These are phyloP conservation scores for Xylota sylvarum DNA, from an alignment of 2,888 invertebrate genomes.

Conservation along the genomic window DNA sequence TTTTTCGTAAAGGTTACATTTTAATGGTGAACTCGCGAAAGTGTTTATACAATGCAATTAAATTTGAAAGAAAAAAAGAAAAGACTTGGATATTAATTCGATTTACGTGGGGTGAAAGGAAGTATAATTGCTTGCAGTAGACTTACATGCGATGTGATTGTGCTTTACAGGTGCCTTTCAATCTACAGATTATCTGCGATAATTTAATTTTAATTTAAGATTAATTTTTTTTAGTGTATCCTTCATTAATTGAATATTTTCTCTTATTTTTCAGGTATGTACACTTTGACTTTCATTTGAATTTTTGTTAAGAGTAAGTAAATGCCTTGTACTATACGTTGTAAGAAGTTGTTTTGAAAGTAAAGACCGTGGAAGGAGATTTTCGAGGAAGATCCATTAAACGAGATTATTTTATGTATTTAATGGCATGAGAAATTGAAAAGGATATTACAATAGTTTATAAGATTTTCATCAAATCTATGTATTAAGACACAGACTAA, in stretches of 20 bases:
- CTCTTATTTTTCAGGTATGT: slow-evolving; percentile 52
- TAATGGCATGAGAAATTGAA: too few relatives aligned
- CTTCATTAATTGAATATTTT: slow-evolving; percentile 20
- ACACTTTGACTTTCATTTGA: not conserved
- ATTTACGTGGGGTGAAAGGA: slow-evolving; percentile 37
- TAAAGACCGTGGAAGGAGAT: too few relatives aligned
- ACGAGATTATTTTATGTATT: too few relatives aligned
- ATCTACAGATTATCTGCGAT: not conserved
- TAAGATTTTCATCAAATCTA: too few relatives aligned
- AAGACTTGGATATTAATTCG: slow-evolving; percentile 7
- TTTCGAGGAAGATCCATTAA: too few relatives aligned
- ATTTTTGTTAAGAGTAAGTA: slow-evolving; percentile 4
- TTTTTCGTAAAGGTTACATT: slow-evolving; percentile 48
- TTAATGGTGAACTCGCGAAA: slow-evolving; percentile 48
- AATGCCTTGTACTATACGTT: too few relatives aligned
- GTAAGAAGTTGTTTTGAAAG: too few relatives aligned
- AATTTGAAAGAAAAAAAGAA: not conserved
- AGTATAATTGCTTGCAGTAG: not conserved
- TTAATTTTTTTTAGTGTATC: not conserved
- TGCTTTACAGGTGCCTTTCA: not conserved
- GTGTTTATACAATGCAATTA: slow-evolving; percentile 30
- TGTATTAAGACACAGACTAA: too few relatives aligned
- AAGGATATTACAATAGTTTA: too few relatives aligned
- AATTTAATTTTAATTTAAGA: slow-evolving; percentile 40
- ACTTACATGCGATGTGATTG: slow-evolving; percentile 19